These are phyloP conservation scores for Lophochroa leadbeateri DNA, from an alignment of 2,113 vertebrate genomes.

Conservation along the genomic window DNA sequence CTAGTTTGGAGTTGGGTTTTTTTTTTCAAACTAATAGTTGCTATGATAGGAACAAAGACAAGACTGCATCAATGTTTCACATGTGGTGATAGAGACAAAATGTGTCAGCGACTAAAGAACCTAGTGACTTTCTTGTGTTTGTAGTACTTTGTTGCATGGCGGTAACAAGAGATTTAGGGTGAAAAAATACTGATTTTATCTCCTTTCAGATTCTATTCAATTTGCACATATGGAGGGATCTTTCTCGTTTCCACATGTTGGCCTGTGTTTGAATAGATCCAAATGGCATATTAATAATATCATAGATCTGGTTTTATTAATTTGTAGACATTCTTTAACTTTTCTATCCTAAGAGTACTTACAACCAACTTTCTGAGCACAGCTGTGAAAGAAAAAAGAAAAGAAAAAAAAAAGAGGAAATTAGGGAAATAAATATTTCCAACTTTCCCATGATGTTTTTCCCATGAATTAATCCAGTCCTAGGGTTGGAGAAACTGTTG, in stretches of 20 bases:
- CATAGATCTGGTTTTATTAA: neutral
- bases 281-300: neutral
- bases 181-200: neutral
- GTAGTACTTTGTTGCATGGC: neutral
- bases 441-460: neutral
- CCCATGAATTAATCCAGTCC: neutral
- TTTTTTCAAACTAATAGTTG: neutral
- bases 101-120: neutral
- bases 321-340: neutral
- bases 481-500: neutral
- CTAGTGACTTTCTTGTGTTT: neutral
- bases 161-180: neutral
- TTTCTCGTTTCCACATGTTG: neutral
- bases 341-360: neutral
- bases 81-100: neutral
- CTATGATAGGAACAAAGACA: neutral
- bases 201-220: neutral
- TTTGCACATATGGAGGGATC: neutral
- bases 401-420: neutral
- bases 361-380: neutral
- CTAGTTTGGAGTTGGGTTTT: neutral
- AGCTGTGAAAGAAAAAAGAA: neutral
- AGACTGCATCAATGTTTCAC: neutral
- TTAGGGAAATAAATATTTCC: neutral
- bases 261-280: neutral